Conservation (phyloP, 2,113 vertebrate species). For the Dissostichus mawsoni region DNA sequence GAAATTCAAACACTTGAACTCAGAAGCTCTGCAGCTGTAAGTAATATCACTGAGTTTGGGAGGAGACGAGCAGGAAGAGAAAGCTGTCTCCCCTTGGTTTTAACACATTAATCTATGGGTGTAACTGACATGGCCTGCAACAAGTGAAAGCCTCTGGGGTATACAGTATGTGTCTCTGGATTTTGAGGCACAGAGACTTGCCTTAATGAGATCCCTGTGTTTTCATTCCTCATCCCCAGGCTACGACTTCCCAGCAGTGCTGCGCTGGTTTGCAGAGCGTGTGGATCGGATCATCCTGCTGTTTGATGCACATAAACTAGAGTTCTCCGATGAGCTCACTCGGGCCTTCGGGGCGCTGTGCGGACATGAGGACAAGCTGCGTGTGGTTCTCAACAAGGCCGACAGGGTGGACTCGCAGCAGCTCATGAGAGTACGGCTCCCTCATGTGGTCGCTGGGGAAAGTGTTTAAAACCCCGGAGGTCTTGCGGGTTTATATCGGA, state of each 20-base stretch:
- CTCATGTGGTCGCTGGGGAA: constrained; percentile 96
- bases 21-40: constrained; percentile 41
- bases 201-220: constrained; percentile 66
- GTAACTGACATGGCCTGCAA: constrained; percentile 62
- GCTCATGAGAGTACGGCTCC: constrained; percentile 92
- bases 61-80: constrained; percentile 26
- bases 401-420: constrained; percentile 93
- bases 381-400: constrained; percentile 93
- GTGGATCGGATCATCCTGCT: constrained; percentile 93
- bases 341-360: constrained; percentile 88
- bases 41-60: constrained; percentile 7
- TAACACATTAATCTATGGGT: constrained; percentile 65
- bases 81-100: constrained; percentile 50
- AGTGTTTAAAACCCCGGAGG: constrained; percentile 91
- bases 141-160: constrained; percentile 57
- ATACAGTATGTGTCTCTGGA: constrained; percentile 22
- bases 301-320: constrained; percentile 93
- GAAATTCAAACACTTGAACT: constrained; percentile 13
- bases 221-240: constrained; percentile 75
- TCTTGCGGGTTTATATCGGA: constrained; percentile 90
- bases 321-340: constrained; percentile 93
- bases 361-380: constrained; percentile 93
- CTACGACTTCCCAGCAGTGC: constrained; percentile 90
- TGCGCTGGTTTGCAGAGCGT: constrained; percentile 92
- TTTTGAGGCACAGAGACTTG: constrained; percentile 30